phyloP scores from a whole-genome alignment of 2,888 invertebrate genomes.

The Macrosiphum euphorbiae region DNA sequence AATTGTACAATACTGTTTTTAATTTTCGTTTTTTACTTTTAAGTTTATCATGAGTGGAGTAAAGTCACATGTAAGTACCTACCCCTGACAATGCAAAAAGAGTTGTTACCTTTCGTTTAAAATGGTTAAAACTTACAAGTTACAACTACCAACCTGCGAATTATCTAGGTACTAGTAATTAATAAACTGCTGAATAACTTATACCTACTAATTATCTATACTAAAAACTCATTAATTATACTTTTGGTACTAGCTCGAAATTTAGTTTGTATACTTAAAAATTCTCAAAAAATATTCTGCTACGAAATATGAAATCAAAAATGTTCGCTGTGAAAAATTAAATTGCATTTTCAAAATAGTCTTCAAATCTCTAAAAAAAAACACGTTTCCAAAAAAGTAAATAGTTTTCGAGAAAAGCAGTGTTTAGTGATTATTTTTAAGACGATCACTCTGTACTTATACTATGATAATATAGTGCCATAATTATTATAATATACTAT shows the following conservation, averaged over 20 bases:
- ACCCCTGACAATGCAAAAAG: too few relatives aligned
- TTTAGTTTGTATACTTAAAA: neutral
- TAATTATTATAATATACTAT: neutral
- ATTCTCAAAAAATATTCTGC: neutral
- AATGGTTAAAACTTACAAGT: too few relatives aligned
- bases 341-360: neutral
- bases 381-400: neutral
- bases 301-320: neutral
- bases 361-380: too few relatives aligned
- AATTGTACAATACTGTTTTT: neutral
- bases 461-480: too few relatives aligned
- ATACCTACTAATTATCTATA: neutral
- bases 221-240: neutral
- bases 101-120: too few relatives aligned
- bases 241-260: neutral
- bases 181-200: neutral
- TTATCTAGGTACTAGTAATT: neutral
- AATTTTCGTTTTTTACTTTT: neutral
- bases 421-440: neutral
- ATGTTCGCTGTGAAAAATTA: too few relatives aligned
- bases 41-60: neutral
- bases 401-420: neutral
- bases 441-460: neutral
- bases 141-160: neutral
- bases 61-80: neutral